Conservation (phyloP, 2,113 vertebrate species). For the Peucedramus taeniatus region DNA sequence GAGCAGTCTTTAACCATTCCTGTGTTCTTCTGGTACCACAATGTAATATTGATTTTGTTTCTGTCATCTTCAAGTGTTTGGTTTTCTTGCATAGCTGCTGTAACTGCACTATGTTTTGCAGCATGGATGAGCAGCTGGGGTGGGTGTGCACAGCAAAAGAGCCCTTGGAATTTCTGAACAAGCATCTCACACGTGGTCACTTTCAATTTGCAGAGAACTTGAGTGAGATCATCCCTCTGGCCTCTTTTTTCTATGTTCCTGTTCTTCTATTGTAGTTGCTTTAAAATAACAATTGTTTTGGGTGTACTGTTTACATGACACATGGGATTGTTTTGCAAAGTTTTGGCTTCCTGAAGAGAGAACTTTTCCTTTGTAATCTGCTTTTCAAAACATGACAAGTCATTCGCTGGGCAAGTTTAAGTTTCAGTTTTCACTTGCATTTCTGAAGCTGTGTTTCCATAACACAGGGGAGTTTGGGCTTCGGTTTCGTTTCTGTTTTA, state of each 20-base stretch:
- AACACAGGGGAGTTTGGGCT: not conserved
- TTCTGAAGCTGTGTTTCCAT: not conserved
- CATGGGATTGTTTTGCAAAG: not conserved
- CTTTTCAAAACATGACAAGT: not conserved
- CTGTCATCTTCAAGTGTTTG: not conserved
- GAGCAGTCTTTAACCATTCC: not conserved
- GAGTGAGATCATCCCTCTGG: not conserved
- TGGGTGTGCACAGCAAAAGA: not conserved
- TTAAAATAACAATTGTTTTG: not conserved
- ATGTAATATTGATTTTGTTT: not conserved
- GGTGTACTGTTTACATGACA: not conserved
- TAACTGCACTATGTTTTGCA: not conserved
- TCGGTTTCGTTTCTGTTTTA: not conserved
- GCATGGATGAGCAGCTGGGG: not conserved
- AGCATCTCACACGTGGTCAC: fast-evolving
- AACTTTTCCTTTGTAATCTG: not conserved
- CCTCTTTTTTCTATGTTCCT: not conserved
- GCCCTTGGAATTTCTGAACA: not conserved
- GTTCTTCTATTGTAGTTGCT: not conserved
- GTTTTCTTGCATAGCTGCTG: not conserved
- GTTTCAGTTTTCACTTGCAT: constrained; percentile 13
- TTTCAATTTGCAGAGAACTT: not conserved
- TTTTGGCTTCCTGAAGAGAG: not conserved
- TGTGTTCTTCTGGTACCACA: not conserved
- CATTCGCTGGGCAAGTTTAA: not conserved